Evolutionary conservation across 2,888 invertebrate genomes (phyloP).

Genomic region (Trichopoda pennipes): DNA sequence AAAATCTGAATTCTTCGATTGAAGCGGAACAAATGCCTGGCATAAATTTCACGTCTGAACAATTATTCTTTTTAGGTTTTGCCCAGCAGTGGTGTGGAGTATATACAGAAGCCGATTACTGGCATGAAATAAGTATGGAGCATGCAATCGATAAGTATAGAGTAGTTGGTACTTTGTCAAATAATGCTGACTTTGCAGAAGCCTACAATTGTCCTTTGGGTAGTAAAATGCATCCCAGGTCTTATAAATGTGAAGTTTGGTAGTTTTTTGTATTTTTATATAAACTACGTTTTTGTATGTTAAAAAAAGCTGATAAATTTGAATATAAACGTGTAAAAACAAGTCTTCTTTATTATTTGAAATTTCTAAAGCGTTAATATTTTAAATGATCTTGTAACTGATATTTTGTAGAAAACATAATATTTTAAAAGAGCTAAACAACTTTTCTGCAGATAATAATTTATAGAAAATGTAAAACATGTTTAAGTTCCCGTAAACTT

Average conservation of each 20-base stretch:
- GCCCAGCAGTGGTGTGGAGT: constrained; percentile 77
- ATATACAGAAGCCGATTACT: constrained; percentile 75
- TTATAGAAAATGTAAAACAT: too few relatives aligned
- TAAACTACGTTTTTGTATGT: not conserved
- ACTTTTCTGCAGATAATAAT: too few relatives aligned
- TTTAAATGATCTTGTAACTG: too few relatives aligned
- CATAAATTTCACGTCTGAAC: constrained; percentile 75
- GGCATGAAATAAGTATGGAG: constrained; percentile 75
- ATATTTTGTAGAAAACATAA: too few relatives aligned
- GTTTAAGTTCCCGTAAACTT: too few relatives aligned
- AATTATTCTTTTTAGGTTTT: constrained; percentile 77
- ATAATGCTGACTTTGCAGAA: constrained; percentile 75
- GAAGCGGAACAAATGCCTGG: constrained; percentile 76
- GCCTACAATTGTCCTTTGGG: constrained; percentile 74
- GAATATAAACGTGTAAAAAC: too few relatives aligned
- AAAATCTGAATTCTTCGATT: constrained; percentile 12
- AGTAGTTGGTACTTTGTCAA: constrained; percentile 76
- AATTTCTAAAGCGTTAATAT: too few relatives aligned
- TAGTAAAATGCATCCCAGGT: constrained; percentile 75
- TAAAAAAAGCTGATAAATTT: too few relatives aligned
- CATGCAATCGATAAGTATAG: constrained; percentile 77
- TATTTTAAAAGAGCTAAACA: too few relatives aligned
- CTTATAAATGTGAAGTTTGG: constrained; percentile 75
- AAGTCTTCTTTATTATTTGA: too few relatives aligned
- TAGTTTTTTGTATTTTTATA: constrained; percentile 47